Evolutionary conservation across 2,113 vertebrate species (phyloP).

Genomic region (Phylloscopus trochiloides): DNA sequence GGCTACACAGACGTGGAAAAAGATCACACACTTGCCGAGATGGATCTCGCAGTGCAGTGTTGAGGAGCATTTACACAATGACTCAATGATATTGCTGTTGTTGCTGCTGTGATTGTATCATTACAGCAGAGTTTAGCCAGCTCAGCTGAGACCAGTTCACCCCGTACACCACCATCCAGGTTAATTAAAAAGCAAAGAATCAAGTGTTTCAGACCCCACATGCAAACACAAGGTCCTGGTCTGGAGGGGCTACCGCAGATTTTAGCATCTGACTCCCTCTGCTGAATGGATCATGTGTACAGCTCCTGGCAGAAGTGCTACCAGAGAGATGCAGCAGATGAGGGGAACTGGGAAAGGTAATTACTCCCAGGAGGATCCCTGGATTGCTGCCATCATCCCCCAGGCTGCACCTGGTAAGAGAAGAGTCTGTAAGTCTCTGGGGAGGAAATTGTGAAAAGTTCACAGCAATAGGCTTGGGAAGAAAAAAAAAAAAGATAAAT

Average conservation of each 20-base stretch:
- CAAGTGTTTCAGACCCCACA: neutral
- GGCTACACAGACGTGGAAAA: neutral
- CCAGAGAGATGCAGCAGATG: neutral
- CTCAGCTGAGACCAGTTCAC: neutral
- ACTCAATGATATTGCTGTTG: neutral
- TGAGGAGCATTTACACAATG: neutral
- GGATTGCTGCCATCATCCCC: accelerated
- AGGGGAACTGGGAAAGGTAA: neutral
- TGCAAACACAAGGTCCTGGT: neutral
- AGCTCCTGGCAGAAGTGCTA: neutral
- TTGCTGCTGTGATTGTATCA: neutral
- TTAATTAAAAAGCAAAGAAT: neutral
- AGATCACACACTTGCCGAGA: accelerated
- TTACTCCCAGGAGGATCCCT: neutral
- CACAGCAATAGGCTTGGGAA: neutral
- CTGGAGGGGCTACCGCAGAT: neutral
- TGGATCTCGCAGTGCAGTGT: accelerated
- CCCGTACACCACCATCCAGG: accelerated
- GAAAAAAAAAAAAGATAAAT: neutral
- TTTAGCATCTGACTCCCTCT: slow-evolving; percentile 43
- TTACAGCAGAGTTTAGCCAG: neutral
- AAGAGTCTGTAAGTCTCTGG: neutral
- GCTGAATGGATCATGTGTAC: neutral
- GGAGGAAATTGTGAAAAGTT: neutral
- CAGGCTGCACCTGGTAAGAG: neutral